Evolutionary conservation across 2,113 vertebrate species (phyloP).

Genomic region (Brienomyrus longianalis): DNA sequence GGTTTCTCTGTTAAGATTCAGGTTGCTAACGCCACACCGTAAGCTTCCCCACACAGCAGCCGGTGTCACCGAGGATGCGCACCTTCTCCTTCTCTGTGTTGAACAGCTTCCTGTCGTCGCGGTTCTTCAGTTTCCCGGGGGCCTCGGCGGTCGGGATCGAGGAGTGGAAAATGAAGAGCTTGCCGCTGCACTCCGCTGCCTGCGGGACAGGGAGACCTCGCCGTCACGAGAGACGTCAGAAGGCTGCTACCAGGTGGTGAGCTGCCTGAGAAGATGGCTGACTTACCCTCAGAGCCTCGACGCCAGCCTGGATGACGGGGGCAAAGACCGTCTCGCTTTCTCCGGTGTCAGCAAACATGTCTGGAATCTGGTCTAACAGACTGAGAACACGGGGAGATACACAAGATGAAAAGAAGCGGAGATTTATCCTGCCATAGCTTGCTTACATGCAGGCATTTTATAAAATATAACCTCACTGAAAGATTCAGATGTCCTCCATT

Average conservation of each 20-base stretch:
- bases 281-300: constrained; percentile 91
- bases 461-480: not conserved
- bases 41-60: not conserved
- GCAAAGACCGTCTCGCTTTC: constrained; percentile 91
- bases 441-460: not conserved
- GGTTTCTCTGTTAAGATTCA: not conserved
- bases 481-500: not conserved
- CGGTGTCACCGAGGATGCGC: not conserved
- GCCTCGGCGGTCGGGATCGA: constrained; percentile 88
- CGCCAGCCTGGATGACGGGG: constrained; percentile 85
- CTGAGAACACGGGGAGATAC: constrained; percentile 44
- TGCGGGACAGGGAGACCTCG: constrained; percentile 33
- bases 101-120: constrained; percentile 87
- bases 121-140: constrained; percentile 86
- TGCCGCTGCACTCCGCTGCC: constrained; percentile 87
- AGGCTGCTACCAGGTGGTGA: accelerated
- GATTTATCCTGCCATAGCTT: not conserved
- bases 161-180: constrained; percentile 90
- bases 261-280: not conserved
- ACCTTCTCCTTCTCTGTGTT: constrained; percentile 95
- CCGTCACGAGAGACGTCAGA: not conserved
- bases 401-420: not conserved
- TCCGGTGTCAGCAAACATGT: constrained; percentile 86
- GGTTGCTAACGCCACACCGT: not conserved
- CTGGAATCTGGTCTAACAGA: constrained; percentile 91